Evolutionary conservation across 2,888 invertebrate species (phyloP), one percentile per base, ranked within the genome.

Genomic region (Xanthorhoe designata): DNA sequence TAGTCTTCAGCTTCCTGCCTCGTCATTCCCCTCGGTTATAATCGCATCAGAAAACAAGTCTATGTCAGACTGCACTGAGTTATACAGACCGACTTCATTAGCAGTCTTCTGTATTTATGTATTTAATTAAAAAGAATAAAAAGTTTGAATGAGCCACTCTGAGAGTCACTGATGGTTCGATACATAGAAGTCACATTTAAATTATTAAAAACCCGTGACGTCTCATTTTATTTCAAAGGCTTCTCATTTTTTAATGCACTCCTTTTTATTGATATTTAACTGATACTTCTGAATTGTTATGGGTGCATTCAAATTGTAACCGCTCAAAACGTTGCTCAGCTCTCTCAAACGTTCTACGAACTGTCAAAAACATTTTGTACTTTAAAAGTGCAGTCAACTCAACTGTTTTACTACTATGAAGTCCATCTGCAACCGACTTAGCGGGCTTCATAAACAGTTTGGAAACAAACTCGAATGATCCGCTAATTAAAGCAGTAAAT

Each of bases 381-480:
- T 42, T 13, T 24, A 56, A 45, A 45, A 8, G 8, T 56, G 45
- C 24, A 24, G 55, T 56, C 24, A 24, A n/a, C 42, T 15, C 5
- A 24, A 32, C 8, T 0, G 15, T 10, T 24, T 45, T 2, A 1
- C 4, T 24, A 24, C 1, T 3, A 13, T 47, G 32, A 49, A 47
- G 58, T 58, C 50, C 19, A 35, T 50, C 19, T 50, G 18, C 9
- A 35, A 19, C n/a, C 19, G 10, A 35, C 49, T 56, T 45, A 35
- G 54, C 61, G 32, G 19, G 53, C 54, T 54, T 54, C 55, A 54
- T 47, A 61, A 54, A 65, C 68, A 68, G 71, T 71, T 73, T 54
- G 60, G 38, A 63, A 70, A 69, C 70, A 63, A 80, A 81, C 78
- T 74, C 74, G 78, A 78, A 81, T 81, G 81, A 83, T 85, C 82